A percentile compares a stretch with the other conserved stretches of the same genome.
phyloP scores from a whole-genome alignment of 2,797 vertebrate species.

The Pelochelys cantorii region DNA sequence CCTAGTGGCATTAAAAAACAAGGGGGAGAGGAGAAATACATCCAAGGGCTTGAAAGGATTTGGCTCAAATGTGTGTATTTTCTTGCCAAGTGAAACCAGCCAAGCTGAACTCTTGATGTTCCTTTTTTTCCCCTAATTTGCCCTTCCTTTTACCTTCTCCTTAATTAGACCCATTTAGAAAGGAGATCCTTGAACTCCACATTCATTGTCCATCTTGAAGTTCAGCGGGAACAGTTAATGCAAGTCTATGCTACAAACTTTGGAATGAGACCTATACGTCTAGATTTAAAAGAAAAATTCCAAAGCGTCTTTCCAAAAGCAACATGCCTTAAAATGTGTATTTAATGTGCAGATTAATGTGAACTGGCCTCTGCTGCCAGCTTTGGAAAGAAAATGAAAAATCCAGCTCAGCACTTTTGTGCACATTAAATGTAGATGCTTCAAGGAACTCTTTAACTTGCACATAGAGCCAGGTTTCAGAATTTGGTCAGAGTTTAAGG shows the following conservation, averaged over 20 bases:
- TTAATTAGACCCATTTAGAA: slow-evolving; percentile 55
- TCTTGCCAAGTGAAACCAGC: slow-evolving; percentile 58
- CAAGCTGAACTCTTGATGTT: slow-evolving; percentile 59
- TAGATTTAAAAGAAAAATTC: slow-evolving; percentile 48
- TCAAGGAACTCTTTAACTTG: background rate
- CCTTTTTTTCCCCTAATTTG: slow-evolving; percentile 11
- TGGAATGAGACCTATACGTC: background rate
- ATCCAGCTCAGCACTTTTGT: slow-evolving; percentile 70
- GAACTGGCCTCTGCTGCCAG: slow-evolving; percentile 53
- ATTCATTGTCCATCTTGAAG: background rate
- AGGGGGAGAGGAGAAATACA: background rate
- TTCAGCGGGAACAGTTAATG: background rate
- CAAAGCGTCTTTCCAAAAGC: slow-evolving; percentile 61
- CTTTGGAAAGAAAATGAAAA: slow-evolving; percentile 56
- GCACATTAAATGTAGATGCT: slow-evolving; percentile 24
- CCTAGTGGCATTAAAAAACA: slow-evolving; percentile 36
- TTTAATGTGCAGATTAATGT: slow-evolving; percentile 63
- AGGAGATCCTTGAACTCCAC: slow-evolving; percentile 53
- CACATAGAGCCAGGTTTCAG: background rate
- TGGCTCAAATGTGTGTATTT: background rate
- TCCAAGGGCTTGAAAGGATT: slow-evolving; percentile 34
- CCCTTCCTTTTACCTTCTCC: slow-evolving; percentile 72
- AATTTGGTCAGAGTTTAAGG: background rate
- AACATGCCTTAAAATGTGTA: slow-evolving; percentile 62
- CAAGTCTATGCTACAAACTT: slow-evolving; percentile 39